A percentile compares a stretch with the other conserved stretches of the same genome.
These are phyloP conservation scores for Orthosia cruda DNA, from an alignment of 2,888 invertebrate genomes.

Conservation along the genomic window DNA sequence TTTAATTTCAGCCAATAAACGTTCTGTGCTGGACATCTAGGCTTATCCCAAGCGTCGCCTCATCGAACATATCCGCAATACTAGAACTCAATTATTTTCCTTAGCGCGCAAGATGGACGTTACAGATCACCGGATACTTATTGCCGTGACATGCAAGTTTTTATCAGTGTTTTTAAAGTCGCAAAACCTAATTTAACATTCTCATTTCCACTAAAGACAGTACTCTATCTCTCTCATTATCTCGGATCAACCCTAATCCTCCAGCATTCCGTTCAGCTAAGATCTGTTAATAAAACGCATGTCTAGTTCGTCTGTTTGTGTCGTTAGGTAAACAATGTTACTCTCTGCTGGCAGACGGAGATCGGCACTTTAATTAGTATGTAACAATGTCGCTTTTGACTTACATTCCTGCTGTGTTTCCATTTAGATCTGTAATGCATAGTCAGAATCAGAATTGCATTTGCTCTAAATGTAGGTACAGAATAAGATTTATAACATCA, in stretches of 20 bases:
- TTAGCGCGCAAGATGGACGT: no score
- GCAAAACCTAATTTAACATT: not conserved
- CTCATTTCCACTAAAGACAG: not conserved
- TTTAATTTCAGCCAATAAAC: no score
- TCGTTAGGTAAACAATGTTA: slow-evolving; percentile 57
- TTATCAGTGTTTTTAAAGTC: not conserved
- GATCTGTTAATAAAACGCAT: slow-evolving; percentile 46
- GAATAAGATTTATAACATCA: no score
- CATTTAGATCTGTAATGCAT: slow-evolving; percentile 1
- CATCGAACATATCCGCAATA: no score
- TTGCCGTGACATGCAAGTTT: not conserved
- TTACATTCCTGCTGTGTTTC: slow-evolving; percentile 50
- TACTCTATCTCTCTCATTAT: no score
- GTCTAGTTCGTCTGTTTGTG: slow-evolving; percentile 37
- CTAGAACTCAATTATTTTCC: no score
- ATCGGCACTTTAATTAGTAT: slow-evolving; percentile 67
- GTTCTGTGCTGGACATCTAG: no score
- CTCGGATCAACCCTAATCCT: slow-evolving; percentile 37
- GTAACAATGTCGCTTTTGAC: slow-evolving; percentile 58
- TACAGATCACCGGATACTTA: not conserved
- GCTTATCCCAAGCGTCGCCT: no score
- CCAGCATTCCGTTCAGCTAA: slow-evolving; percentile 37
- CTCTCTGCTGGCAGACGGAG: slow-evolving; percentile 41
- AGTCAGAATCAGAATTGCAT: no score
- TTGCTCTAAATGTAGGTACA: no score